Evolutionary conservation across 2,797 vertebrate species (phyloP), one percentile per base, ranked within the genome.

Genomic region (Amblyopsis hoosieri): DNA sequence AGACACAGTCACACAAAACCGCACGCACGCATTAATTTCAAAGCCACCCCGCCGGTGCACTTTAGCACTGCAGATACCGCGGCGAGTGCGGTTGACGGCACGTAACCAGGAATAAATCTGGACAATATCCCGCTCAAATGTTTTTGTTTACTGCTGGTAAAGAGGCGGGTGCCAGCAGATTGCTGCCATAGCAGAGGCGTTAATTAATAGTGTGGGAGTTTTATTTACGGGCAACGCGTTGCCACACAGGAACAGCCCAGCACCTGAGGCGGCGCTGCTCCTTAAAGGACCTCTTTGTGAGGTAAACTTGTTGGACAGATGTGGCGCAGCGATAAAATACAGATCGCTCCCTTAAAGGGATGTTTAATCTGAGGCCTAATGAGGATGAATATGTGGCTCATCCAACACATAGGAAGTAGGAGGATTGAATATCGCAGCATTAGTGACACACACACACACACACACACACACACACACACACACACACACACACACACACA

Each of bases 161-260:
- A 10, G 45, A 78, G 69, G 61, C 66, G 53, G 66, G 62, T 78
- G 82, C 75, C 78, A 79, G 68, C 63, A 61, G 59, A 67, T 69
- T 73, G 50, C 76, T 72, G 67, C 64, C 52, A 52, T 49, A 45
- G 62, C 59, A 75, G 71, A 71, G 78, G 74, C 79, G 75, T 85
- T 72, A 79, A 90, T 89, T 90, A 87, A 81, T 81, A 76, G 88
- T 80, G 85, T 84, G 86, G 79, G 74, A 86, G 85, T 87, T 92
- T 91, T 90, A 92, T 93, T 91, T 88, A 85, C 78, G 85, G 87
- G 83, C 83, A 84, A 85, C 80, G 78, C 61, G 72, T 89, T 92
- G 86, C 89, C 89, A 92, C 91, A 91, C 90, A 93, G 81, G 92
- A 91, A 90, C 89, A 89, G 71, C 31, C 76, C 68, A 84, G 88